Conservation (phyloP, 2,888 invertebrate genomes). For the Amiota minor region DNA sequence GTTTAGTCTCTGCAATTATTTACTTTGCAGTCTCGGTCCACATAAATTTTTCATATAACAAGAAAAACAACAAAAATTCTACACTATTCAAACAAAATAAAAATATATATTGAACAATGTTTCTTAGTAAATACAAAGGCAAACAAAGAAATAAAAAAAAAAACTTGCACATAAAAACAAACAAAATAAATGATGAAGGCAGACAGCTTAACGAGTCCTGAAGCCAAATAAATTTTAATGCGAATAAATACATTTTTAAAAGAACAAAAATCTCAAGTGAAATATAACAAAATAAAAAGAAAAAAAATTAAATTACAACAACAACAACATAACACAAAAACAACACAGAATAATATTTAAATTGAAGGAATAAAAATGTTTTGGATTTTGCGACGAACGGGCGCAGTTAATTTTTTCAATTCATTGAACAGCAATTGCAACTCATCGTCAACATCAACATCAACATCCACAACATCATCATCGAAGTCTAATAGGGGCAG, state of each 20-base stretch:
- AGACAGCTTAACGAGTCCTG: too few species aligned
- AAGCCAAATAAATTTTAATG: slow-evolving; percentile 22
- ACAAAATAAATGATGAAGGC: not conserved
- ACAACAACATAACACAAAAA: slow-evolving; percentile 7
- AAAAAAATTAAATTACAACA: not conserved
- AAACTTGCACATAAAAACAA: too few species aligned
- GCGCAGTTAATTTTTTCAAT: slow-evolving; percentile 69
- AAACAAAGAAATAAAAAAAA: slow-evolving; percentile 51
- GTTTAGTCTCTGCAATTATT: too few species aligned
- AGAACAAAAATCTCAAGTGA: too few species aligned
- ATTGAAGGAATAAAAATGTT: slow-evolving; percentile 55
- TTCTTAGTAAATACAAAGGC: too few species aligned
- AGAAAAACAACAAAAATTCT: slow-evolving; percentile 32
- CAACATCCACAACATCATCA: slow-evolving; percentile 38
- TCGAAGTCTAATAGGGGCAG: slow-evolving; percentile 59
- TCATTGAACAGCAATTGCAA: slow-evolving; percentile 66
- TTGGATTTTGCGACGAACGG: slow-evolving; percentile 68
- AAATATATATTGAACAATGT: too few species aligned
- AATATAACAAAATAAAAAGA: not conserved
- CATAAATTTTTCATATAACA: slow-evolving; percentile 59
- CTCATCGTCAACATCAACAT: slow-evolving; percentile 48
- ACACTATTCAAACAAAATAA: too few species aligned
- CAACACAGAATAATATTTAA: not conserved
- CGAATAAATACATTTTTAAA: slow-evolving; percentile 40
- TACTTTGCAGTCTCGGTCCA: slow-evolving; percentile 27